phyloP scores from a whole-genome alignment of 1,140 invertebrate species.

The Drosophila sproati region DNA sequence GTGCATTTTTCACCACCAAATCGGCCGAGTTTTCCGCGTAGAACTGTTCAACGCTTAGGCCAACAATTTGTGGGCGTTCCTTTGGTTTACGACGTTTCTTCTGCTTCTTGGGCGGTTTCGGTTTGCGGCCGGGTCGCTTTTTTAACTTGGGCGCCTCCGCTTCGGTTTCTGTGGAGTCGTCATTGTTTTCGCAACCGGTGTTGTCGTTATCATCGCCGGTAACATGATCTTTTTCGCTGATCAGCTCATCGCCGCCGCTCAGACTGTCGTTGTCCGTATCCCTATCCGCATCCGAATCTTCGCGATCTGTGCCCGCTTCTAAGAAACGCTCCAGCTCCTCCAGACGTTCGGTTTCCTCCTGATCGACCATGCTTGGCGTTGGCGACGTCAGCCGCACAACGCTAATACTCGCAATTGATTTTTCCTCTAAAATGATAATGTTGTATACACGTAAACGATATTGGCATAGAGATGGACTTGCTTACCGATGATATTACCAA shows the following conservation, averaged over 20 bases:
- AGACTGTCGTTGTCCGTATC: slow-evolving; percentile 52
- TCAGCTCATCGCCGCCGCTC: slow-evolving; percentile 44
- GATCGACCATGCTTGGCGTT: slow-evolving; percentile 82
- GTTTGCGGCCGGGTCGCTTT: slow-evolving; percentile 64
- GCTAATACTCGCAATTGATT: slow-evolving; percentile 79
- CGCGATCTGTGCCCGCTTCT: slow-evolving; percentile 47
- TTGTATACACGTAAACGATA: background rate
- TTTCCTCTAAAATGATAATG: slow-evolving; percentile 62
- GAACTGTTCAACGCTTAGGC: slow-evolving; percentile 77
- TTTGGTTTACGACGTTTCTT: slow-evolving; percentile 68
- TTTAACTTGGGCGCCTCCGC: slow-evolving; percentile 54
- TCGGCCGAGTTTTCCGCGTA: slow-evolving; percentile 73
- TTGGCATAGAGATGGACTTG: background rate
- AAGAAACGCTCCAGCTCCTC: slow-evolving; percentile 67
- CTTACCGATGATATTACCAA: slow-evolving; percentile 89
- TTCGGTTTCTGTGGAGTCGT: slow-evolving; percentile 70
- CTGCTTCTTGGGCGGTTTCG: slow-evolving; percentile 58
- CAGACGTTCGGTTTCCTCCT: slow-evolving; percentile 71
- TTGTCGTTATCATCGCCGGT: slow-evolving; percentile 65
- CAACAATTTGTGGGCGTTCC: slow-evolving; percentile 76
- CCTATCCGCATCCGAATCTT: slow-evolving; percentile 62
- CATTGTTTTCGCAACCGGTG: slow-evolving; percentile 55
- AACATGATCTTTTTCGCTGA: slow-evolving; percentile 57
- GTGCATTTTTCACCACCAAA: slow-evolving; percentile 76
- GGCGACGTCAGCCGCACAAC: slow-evolving; percentile 81